Conservation (phyloP, 2,888 invertebrate species). For the Melinaea marsaeus region DNA sequence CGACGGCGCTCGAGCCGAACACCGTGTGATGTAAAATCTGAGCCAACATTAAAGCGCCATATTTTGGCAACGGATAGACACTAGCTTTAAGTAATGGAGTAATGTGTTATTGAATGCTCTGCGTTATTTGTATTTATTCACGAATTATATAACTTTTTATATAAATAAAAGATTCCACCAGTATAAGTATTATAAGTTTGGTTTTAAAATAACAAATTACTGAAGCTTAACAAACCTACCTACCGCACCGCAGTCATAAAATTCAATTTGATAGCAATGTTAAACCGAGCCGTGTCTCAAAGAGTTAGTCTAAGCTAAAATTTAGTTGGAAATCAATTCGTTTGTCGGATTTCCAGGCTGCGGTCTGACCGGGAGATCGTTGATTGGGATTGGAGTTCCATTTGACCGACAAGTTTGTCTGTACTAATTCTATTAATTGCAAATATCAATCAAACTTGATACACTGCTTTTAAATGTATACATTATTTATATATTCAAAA, state of each 20-base stretch:
- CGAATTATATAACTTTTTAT: too few species aligned
- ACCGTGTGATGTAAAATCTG: conserved; percentile 16
- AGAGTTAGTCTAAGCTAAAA: conserved; percentile 34
- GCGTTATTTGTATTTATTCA: background rate
- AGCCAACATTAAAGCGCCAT: conserved; percentile 51
- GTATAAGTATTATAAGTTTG: too few species aligned
- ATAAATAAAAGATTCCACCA: too few species aligned
- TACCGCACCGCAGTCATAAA: conserved; percentile 3
- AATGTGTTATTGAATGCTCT: conserved; percentile 25
- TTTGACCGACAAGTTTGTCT: conserved; percentile 6
- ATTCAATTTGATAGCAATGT: conserved; percentile 31
- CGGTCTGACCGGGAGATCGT: conserved; percentile 48
- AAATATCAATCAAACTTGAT: conserved; percentile 2
- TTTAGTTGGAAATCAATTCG: conserved; percentile 49
- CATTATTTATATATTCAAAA: too few species aligned
- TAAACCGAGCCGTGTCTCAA: conserved; percentile 29
- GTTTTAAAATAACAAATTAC: too few species aligned
- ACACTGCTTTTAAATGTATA: background rate
- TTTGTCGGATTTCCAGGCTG: conserved; percentile 49
- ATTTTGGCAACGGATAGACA: conserved; percentile 38
- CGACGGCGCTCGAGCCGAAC: too few species aligned
- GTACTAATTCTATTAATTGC: conserved; percentile 2
- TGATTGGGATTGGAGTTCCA: conserved; percentile 48
- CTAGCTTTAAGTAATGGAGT: conserved; percentile 26
- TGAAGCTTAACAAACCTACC: too few species aligned